Conservation (phyloP, 2,888 invertebrate species). For the Caenorhabditis uteleia region DNA sequence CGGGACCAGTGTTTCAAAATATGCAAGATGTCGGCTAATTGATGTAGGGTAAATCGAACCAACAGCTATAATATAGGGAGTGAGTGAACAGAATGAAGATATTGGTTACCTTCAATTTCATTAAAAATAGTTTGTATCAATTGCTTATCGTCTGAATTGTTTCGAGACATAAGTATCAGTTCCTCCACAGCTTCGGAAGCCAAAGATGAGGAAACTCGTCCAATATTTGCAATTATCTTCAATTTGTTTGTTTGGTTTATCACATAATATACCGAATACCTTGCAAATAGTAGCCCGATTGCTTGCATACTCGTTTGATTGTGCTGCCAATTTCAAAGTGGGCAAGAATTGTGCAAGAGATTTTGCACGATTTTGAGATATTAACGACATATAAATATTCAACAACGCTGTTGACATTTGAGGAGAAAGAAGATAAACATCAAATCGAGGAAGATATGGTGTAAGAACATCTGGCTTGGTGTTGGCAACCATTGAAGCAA, state of each 20-base stretch:
- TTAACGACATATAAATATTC: constrained; percentile 78
- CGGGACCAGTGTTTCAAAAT: constrained; percentile 16
- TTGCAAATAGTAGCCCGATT: constrained; percentile 37
- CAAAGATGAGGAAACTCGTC: constrained; percentile 45
- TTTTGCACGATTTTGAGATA: constrained; percentile 33
- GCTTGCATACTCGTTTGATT: constrained; percentile 23
- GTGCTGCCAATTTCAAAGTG: constrained; percentile 26
- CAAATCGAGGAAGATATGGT: constrained; percentile 82
- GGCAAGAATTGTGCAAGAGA: constrained; percentile 26
- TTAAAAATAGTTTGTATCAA: constrained; percentile 47
- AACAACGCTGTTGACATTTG: constrained; percentile 77
- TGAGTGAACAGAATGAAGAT: background rate
- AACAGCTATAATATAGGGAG: constrained; percentile 6
- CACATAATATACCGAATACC: constrained; percentile 3
- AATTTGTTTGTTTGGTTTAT: background rate
- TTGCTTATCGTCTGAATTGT: constrained; percentile 31
- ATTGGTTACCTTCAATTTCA: constrained; percentile 56
- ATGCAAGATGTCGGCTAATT: constrained; percentile 9
- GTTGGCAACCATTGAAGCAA: constrained; percentile 84
- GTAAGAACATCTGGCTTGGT: constrained; percentile 82
- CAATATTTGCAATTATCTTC: constrained; percentile 58
- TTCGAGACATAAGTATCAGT: constrained; percentile 43
- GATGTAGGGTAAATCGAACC: constrained; percentile 17
- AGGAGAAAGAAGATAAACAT: constrained; percentile 78
- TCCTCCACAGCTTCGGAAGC: constrained; percentile 55